Evolutionary conservation across 1,140 invertebrate species (phyloP), one percentile per base, ranked within the genome.

Genomic region (Onthophagus taurus): DNA sequence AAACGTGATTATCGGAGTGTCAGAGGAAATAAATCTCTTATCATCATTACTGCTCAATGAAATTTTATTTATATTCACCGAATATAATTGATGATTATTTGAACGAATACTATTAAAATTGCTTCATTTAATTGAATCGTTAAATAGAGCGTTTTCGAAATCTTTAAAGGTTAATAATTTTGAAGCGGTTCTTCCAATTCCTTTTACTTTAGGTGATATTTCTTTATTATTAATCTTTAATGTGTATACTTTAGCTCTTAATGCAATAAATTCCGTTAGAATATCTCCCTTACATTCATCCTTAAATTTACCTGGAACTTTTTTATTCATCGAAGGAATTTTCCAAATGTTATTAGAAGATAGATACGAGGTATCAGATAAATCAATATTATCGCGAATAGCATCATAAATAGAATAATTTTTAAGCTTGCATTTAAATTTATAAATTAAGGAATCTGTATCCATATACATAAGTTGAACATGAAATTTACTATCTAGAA

Each of bases 281-380:
- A n/a, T n/a, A n/a, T n/a, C n/a, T n/a, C n/a, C n/a, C n/a, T n/a
- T n/a, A n/a, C 34, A 61, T 51, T 58, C 53, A 54, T 59, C 68
- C 58, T 71, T 74, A 48, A 72, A 64, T 53, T 69, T 61, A 14
- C 69, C 66, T 4, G 67, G 13, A 4, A 67, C 60, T 49, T 72
- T 72, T 55, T 68, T 68, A 52, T 72, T 70, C 31, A n/a, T n/a
- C n/a, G n/a, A n/a, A n/a, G n/a, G n/a, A n/a, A n/a, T n/a, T n/a
- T n/a, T n/a, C n/a, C n/a, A n/a, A n/a, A n/a, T n/a, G n/a, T n/a
- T n/a, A n/a, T n/a, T n/a, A n/a, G n/a, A n/a, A n/a, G n/a, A n/a
- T n/a, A n/a, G n/a, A n/a, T n/a, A n/a, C n/a, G n/a, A n/a, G n/a
- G n/a, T n/a, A n/a, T n/a, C n/a, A n/a, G n/a, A n/a, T n/a, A n/a